Evolutionary conservation across 1,140 invertebrate species (phyloP), one percentile per base, ranked within the genome.

Genomic region (Nephila pilipes): DNA sequence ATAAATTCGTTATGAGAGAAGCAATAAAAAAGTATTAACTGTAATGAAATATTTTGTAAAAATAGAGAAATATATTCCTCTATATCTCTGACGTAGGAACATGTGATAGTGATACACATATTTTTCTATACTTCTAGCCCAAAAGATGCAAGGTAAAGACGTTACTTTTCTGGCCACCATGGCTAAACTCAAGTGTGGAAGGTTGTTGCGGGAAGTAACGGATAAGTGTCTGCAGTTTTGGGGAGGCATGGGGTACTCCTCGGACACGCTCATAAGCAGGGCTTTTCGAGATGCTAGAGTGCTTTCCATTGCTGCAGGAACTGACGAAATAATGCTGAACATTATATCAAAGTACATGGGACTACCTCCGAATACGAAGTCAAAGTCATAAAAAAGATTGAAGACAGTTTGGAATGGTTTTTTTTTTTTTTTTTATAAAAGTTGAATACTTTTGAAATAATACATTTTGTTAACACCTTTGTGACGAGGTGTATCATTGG

Each of bases 231-330:
- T 97, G 36, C 97, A 97, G 95, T 97, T 95, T 94, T 97, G 96
- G 96, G 97, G 97, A 90, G 97, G 96, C n/a, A 97, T 97, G 96
- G 97, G 97, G 2, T 97, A 96, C 94, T 96, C 96, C 5, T 95
- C 95, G 63, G 96, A 97, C 75, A 95, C 96, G 83, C 93, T 95
- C 10, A 95, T 97, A 58, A 95, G 95, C 65, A 94, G 96, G 25
- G 94, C 95, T 20, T 96, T 95, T 94, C 95, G 97, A 63, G 97
- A 97, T 95, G 94, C 95, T 69, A 95, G 97, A 54, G 94, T 97
- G 0, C 58, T 96, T 29, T 96, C 96, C 8, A 97, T 97, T 93
- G 97, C 96, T 29, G 97, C 95, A 25, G 97, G 97, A 14, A 96
- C 96, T 85, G 97, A 97, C 95, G 97, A 97, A 95, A 95, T 97